phyloP scores from a whole-genome alignment of 2,797 vertebrate genomes.

The Sebastes jordani region DNA sequence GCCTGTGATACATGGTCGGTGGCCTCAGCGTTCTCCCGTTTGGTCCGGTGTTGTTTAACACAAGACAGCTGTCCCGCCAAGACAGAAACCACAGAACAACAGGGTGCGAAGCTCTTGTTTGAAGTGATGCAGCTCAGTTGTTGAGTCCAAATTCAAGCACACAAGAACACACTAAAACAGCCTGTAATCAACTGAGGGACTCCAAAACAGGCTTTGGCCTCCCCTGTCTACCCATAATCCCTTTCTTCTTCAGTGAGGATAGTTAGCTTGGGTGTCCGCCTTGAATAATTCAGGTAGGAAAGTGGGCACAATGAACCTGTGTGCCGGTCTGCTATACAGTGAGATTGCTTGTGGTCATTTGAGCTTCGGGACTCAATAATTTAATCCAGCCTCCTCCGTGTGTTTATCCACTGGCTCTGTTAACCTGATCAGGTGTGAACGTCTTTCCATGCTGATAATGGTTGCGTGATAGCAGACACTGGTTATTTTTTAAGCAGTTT shows the following conservation, averaged over 20 bases:
- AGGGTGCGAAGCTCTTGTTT: constrained; percentile 16
- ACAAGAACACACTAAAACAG: background rate
- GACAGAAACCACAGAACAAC: constrained; percentile 4
- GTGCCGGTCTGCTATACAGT: constrained; percentile 42
- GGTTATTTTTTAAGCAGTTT: background rate
- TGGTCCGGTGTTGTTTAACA: constrained; percentile 1
- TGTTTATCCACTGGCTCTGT: constrained; percentile 32
- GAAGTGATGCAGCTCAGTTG: constrained; percentile 1
- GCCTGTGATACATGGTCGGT: background rate
- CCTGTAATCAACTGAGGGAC: constrained; percentile 2
- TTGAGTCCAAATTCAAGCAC: constrained; percentile 15
- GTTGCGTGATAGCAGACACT: background rate
- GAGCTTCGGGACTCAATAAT: constrained; percentile 79
- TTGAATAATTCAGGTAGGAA: constrained; percentile 85
- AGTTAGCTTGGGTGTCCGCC: constrained; percentile 54
- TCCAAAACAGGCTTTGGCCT: background rate
- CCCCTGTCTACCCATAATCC: background rate
- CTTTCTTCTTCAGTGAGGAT: constrained; percentile 18
- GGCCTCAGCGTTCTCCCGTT: background rate
- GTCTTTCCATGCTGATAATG: constrained; percentile 13
- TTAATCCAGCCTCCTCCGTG: constrained; percentile 50
- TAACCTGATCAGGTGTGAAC: constrained; percentile 48
- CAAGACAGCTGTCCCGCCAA: constrained; percentile 16
- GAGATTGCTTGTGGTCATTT: constrained; percentile 65
- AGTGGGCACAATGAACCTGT: constrained; percentile 70